Conservation (phyloP, 2,888 invertebrate species). For the Electrophaes corylata region DNA sequence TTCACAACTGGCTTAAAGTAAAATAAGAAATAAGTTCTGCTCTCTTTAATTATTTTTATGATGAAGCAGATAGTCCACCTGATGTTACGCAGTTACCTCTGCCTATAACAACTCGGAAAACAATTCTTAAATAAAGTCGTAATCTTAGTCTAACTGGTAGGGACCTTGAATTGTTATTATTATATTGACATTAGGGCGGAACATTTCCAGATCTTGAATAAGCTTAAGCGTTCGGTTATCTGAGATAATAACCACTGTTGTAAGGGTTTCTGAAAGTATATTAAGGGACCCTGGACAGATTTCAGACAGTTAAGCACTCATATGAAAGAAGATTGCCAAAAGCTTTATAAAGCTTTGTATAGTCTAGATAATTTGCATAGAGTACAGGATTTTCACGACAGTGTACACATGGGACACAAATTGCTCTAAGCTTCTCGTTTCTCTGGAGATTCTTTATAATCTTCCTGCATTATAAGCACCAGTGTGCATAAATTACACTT, state of each 20-base stretch:
- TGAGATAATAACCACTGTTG: not conserved
- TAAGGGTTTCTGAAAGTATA: slow-evolving; percentile 1
- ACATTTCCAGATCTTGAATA: not conserved
- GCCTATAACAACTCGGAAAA: too few species aligned
- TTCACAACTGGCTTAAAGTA: too few species aligned
- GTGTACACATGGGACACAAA: slow-evolving; percentile 4
- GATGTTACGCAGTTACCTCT: too few species aligned
- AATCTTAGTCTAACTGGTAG: too few species aligned
- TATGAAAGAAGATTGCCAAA: slow-evolving; percentile 23
- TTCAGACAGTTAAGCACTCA: slow-evolving; percentile 5
- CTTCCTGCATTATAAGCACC: not conserved
- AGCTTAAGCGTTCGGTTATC: not conserved
- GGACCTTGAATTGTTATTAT: too few species aligned
- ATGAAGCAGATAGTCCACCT: too few species aligned
- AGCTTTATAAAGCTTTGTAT: slow-evolving; percentile 20
- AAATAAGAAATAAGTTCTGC: too few species aligned
- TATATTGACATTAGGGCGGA: too few species aligned
- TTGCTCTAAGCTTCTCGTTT: slow-evolving; percentile 9
- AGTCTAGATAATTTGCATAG: slow-evolving; percentile 16
- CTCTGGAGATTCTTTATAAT: not conserved
- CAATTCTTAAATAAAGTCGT: too few species aligned
- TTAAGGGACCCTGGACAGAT: not conserved
- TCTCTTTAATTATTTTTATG: too few species aligned
- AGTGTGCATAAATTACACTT: not conserved
- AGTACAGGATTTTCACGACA: slow-evolving; percentile 8